A percentile compares a stretch with the other conserved stretches of the same genome.
These are phyloP conservation scores for Kryptolebias marmoratus DNA, from an alignment of 2,113 vertebrate species.

Conservation along the genomic window DNA sequence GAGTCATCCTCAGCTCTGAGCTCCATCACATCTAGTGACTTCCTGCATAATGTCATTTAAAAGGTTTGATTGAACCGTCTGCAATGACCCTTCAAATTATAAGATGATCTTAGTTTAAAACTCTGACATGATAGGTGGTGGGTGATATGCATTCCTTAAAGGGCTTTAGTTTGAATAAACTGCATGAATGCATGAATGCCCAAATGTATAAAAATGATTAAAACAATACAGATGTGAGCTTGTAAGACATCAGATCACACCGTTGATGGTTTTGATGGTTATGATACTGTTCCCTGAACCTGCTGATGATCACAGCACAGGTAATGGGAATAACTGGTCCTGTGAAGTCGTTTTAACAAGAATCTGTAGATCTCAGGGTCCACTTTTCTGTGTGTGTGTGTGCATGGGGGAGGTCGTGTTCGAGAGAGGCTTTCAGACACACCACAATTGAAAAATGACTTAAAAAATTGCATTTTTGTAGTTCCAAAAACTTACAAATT, in stretches of 20 bases:
- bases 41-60: too few species aligned
- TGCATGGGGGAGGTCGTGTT: slow-evolving; percentile 22
- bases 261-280: not conserved
- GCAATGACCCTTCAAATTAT: too few species aligned
- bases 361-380: not conserved
- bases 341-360: slow-evolving; percentile 15
- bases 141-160: too few species aligned
- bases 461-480: too few species aligned
- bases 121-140: too few species aligned
- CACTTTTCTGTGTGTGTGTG: not conserved
- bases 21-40: too few species aligned
- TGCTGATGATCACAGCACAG: not conserved
- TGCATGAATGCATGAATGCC: slow-evolving; percentile 1
- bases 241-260: too few species aligned
- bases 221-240: not conserved
- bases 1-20: too few species aligned
- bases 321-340: slow-evolving; percentile 21
- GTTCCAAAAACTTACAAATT: too few species aligned
- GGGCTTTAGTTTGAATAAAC: too few species aligned
- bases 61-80: too few species aligned
- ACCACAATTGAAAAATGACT: not conserved
- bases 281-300: not conserved
- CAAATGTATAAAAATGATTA: not conserved
- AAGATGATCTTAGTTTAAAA: too few species aligned
- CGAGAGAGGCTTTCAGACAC: slow-evolving; percentile 23